Conservation (phyloP, 2,888 invertebrate genomes). For the Cantharis lateralis region DNA sequence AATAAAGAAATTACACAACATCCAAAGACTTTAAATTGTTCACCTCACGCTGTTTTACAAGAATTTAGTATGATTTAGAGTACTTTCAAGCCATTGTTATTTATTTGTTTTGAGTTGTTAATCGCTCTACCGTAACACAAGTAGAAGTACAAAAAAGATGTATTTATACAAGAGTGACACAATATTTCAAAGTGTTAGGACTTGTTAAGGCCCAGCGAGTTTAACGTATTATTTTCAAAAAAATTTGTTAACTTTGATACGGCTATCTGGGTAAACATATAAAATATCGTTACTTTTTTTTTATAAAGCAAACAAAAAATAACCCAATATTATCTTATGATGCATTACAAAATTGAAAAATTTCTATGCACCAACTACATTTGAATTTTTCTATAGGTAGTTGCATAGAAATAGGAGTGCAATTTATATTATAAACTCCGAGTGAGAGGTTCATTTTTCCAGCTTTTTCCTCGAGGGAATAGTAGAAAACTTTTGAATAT, state of each 20-base stretch:
- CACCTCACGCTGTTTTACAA: conserved; percentile 19
- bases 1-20: conserved; percentile 12
- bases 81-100: conserved; percentile 7
- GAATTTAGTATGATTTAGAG: conserved; percentile 17
- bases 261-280: no score
- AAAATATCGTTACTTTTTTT: background rate
- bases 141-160: background rate
- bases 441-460: background rate
- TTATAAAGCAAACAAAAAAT: no score
- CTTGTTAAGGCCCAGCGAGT: background rate
- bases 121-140: conserved; percentile 4
- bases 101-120: conserved; percentile 12
- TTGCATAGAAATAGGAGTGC: background rate
- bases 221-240: background rate
- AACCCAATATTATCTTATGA: no score
- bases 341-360: background rate
- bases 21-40: conserved; percentile 14
- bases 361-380: background rate
- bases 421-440: background rate
- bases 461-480: conserved; percentile 32
- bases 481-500: conserved; percentile 37
- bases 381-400: background rate
- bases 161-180: background rate
- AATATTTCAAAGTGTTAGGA: conserved; percentile 1
- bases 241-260: background rate